Evolutionary conservation across 1,140 invertebrate species (phyloP).

Genomic region (Lasaia peninsularis): DNA sequence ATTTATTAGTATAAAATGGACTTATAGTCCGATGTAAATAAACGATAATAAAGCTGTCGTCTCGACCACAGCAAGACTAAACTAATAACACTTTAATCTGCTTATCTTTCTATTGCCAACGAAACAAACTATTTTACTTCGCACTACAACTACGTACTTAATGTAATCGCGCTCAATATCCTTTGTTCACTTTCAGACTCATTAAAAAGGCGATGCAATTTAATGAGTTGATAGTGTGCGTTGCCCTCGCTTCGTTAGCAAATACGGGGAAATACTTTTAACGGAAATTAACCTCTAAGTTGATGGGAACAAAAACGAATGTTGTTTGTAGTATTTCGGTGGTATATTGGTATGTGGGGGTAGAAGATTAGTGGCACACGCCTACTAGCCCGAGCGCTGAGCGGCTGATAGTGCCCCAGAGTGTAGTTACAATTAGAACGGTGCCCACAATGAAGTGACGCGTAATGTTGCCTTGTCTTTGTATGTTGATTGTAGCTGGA

Average conservation of each 20-base stretch:
- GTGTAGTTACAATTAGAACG: conserved; percentile 77
- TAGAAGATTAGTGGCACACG: conserved; percentile 74
- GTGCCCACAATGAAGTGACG: conserved; percentile 76
- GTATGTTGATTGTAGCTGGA: conserved; percentile 71
- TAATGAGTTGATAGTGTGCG: conserved; percentile 77
- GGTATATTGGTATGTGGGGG: conserved; percentile 66
- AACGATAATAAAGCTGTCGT: conserved; percentile 3
- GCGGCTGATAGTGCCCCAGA: conserved; percentile 72
- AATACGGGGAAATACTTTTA: conserved; percentile 37
- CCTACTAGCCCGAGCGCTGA: conserved; percentile 71
- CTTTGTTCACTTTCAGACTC: conserved; percentile 77
- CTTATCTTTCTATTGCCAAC: conserved; percentile 33
- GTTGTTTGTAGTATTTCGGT: conserved; percentile 35
- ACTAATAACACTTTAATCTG: conserved; percentile 27
- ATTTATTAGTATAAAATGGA: no score
- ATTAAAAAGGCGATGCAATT: conserved; percentile 78
- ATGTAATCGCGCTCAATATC: conserved; percentile 75
- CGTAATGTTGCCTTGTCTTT: conserved; percentile 75
- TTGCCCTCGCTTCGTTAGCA: conserved; percentile 71
- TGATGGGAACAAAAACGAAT: conserved; percentile 28
- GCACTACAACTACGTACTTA: conserved; percentile 63
- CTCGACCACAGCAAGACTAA: conserved; percentile 1
- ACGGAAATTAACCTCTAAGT: conserved; percentile 38
- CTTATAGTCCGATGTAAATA: background rate
- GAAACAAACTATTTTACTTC: conserved; percentile 56